Base-by-base conservation (phyloP, 2,888 invertebrate species). In the Julus scandinavius region DNA sequence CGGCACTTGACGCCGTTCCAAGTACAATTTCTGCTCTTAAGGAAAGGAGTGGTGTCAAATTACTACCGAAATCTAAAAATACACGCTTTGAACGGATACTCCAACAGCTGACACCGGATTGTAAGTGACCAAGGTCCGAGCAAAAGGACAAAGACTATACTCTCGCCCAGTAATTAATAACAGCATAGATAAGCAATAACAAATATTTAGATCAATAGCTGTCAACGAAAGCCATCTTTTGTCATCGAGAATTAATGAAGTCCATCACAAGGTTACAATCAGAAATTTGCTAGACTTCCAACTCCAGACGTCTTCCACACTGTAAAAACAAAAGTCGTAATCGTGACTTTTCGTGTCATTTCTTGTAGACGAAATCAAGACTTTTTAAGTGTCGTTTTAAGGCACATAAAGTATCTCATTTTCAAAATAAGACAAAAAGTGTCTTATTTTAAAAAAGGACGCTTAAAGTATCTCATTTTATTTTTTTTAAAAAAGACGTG, bases 1-100 rank as follows among this genome's bases (percentile, higher is more conserved):
- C 38, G 29, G 11, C 80, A 80, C 80, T 80, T 13, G 80, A 80
- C 38, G 80, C 80, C 29, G 80, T 38, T 29, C 80, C 80, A 80
- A 80, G 13, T 80, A 80, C 72, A 72, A 38, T 80, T 80, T 80
- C 80, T 80, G 80, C 80, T 80, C 80, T 80, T 3, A 13, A 80
- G 38, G 80, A 29, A 80, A 29, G 7, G 80, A 80, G 80, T 80
- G 80, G 80, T 38, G 80, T 80, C 80, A 80, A 80, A 80, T 80
- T 80, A 80, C 80, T 38, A 80, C 38, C 80, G 38, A 80, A 80
- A 80, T 80, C 80, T 80, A 80, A 80, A 80, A 80, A 80, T 80
- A 80, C 80, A 38, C 80, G 3, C 38, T 6, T 29, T 2, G 29
- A 80, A 38, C 80, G 80, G 80, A 80, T 80, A 20, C 38, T 29